Evolutionary conservation across 2,113 vertebrate species (phyloP), one percentile per base, ranked within the genome.

Genomic region (Gnathonemus longibarbis): DNA sequence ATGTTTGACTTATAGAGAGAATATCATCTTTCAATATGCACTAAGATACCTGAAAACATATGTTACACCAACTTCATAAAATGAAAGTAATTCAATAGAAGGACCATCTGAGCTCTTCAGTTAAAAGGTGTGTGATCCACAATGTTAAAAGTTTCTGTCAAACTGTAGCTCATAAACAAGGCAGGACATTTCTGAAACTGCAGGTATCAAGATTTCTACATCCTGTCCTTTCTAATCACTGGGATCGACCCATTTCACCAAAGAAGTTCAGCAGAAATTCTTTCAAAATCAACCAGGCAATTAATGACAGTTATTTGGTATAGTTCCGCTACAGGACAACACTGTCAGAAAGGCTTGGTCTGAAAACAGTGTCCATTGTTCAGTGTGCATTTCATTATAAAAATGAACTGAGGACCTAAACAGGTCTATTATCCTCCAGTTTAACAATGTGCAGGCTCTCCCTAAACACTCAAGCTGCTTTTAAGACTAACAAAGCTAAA

Each of bases 301-400:
- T 35, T 39, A 80, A 80, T 80, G 74, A 80, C 35, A 42, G 74
- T 19, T 80, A 35, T 80, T 39, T 80, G 11, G 13, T 77, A 77
- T 24, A 39, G 15, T 19, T 35, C 7, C 11, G 13, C 31, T 77
- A 77, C 35, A 39, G 39, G 45, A 84, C 80, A 84, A 84, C 42
- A n/a, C 39, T 84, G 80, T 46, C 80, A 48, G 39, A 45, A 84
- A 48, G 45, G 5, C 39, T 48, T 9, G 80, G 80, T 77, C 93
- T 91, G 39, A 62, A 90, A 91, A 92, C 91, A 90, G 92, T n/a
- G 91, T 91, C 93, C 92, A 91, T 86, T 90, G 91, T 93, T 93
- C 90, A 92, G 50, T 35, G 53, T 89, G 8, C 19, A 74, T 89
- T 89, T 90, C 77, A 58, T 56, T 86, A 87, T 83, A 74, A 62